A percentile compares a stretch with the other conserved stretches of the same genome.
Conservation (phyloP, 2,113 vertebrate genomes). For the Melanotaenia duboulayi region DNA sequence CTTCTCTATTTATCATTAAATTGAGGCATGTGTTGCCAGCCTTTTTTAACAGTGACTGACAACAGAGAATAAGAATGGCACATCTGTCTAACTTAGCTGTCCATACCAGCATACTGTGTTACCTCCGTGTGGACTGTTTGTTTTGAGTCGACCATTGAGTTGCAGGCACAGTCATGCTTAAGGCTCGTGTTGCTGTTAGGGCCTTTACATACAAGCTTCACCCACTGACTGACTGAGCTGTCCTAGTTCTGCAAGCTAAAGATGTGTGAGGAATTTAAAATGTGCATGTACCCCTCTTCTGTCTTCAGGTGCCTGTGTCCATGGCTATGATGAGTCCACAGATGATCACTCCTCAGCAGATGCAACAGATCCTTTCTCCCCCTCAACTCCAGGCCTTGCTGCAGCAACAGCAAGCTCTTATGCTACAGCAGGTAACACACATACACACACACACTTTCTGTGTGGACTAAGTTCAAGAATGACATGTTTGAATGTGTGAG, state of each 20-base stretch:
- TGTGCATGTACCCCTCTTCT: conserved; percentile 17
- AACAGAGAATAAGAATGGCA: conserved; percentile 46
- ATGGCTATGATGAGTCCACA: conserved; percentile 99
- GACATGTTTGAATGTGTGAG: conserved; percentile 61
- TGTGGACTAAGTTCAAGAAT: conserved; percentile 45
- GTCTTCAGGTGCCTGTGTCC: conserved; percentile 92
- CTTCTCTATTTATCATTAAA: conserved; percentile 53
- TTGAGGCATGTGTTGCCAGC: conserved; percentile 36
- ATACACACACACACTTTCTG: conserved; percentile 20
- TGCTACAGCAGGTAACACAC: conserved; percentile 94
- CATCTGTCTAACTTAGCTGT: conserved; percentile 35
- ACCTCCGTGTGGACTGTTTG: conserved; percentile 39
- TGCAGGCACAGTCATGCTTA: conserved; percentile 67
- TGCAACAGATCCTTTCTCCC: conserved; percentile 99
- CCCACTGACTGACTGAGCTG: conserved; percentile 26
- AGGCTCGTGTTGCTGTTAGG: conserved; percentile 8
- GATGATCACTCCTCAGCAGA: conserved; percentile 98
- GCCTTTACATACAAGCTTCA: conserved; percentile 43
- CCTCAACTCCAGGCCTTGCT: conserved; percentile 97
- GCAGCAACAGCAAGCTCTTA: conserved; percentile 97
- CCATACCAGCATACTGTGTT: conserved; percentile 30
- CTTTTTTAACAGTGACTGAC: conserved; percentile 46
- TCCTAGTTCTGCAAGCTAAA: conserved; percentile 26
- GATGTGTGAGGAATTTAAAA: conserved; percentile 11
- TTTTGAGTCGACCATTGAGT: conserved; percentile 47